Evolutionary conservation across 2,113 vertebrate genomes (phyloP).

Genomic region (Antechinus stuartii): DNA sequence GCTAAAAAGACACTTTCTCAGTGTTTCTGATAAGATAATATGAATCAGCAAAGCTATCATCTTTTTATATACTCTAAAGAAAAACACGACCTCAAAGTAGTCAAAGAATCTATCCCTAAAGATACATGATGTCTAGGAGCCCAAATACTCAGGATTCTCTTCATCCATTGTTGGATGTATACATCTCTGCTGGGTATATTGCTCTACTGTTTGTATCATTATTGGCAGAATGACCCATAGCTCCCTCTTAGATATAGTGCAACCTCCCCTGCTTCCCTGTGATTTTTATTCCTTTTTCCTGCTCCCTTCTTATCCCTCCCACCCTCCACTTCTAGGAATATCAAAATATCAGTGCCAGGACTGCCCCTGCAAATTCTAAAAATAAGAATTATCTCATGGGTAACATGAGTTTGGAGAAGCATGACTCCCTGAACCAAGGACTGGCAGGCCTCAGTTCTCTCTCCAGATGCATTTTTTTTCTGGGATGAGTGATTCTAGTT

Average conservation of each 20-base stretch:
- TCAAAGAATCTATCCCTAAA: neutral
- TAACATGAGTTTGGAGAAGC: neutral
- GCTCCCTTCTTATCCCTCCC: neutral
- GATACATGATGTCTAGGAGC: neutral
- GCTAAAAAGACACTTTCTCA: neutral
- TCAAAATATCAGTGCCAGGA: neutral
- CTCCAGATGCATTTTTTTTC: neutral
- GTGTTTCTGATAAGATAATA: neutral
- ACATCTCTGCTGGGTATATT: neutral
- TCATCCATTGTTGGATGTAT: neutral
- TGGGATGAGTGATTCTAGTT: neutral
- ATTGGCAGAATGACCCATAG: neutral
- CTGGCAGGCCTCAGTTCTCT: neutral
- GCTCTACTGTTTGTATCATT: neutral
- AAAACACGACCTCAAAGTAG: neutral
- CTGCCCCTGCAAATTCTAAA: neutral
- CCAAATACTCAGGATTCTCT: neutral
- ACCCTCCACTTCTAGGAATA: neutral
- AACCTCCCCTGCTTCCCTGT: neutral
- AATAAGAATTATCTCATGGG: neutral
- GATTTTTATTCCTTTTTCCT: constrained; percentile 12
- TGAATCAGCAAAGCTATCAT: neutral
- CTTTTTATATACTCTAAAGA: neutral
- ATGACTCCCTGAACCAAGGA: neutral
- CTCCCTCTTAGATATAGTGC: neutral